A percentile compares a stretch with the other conserved stretches of the same genome.
phyloP scores from a whole-genome alignment of 2,888 invertebrate genomes.

The Mimumesa dahlbomi region DNA sequence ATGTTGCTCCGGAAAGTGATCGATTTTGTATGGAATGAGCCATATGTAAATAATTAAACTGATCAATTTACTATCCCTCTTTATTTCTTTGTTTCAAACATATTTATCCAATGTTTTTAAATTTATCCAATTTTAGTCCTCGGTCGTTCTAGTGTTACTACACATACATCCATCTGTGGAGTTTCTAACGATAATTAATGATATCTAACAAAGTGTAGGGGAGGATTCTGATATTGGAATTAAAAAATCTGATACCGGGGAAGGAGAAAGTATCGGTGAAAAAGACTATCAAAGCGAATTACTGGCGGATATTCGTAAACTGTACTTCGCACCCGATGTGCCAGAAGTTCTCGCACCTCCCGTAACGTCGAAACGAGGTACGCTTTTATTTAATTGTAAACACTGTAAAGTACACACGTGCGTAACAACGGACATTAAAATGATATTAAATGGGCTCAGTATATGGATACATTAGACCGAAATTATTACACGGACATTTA shows the following conservation, averaged over 20 bases:
- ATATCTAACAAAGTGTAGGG: conserved; percentile 1
- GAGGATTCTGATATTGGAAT: neutral
- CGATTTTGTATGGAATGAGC: too few relatives aligned
- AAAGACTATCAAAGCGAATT: conserved; percentile 63
- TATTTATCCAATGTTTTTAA: too few relatives aligned
- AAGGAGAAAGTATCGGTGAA: conserved; percentile 26
- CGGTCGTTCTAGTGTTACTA: too few relatives aligned
- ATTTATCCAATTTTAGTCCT: too few relatives aligned
- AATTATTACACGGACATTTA: conserved; percentile 56
- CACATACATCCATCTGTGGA: too few relatives aligned
- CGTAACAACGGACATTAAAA: neutral
- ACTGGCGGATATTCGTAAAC: conserved; percentile 59
- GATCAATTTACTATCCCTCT: too few relatives aligned
- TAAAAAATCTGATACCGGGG: conserved; percentile 2
- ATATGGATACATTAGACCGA: conserved; percentile 66
- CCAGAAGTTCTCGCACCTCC: conserved; percentile 65
- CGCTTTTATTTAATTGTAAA: neutral
- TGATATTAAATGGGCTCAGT: conserved; percentile 57
- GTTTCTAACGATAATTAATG: neutral
- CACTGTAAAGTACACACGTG: too few relatives aligned
- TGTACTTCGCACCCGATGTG: conserved; percentile 60
- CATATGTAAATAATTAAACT: too few relatives aligned
- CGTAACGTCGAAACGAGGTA: conserved; percentile 68
- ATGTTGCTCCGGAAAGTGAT: too few relatives aligned
- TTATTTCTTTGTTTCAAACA: too few relatives aligned